A percentile compares a stretch with the other conserved stretches of the same genome.
Conservation (phyloP, 2,113 vertebrate species). For the Pollimyrus isidori region DNA sequence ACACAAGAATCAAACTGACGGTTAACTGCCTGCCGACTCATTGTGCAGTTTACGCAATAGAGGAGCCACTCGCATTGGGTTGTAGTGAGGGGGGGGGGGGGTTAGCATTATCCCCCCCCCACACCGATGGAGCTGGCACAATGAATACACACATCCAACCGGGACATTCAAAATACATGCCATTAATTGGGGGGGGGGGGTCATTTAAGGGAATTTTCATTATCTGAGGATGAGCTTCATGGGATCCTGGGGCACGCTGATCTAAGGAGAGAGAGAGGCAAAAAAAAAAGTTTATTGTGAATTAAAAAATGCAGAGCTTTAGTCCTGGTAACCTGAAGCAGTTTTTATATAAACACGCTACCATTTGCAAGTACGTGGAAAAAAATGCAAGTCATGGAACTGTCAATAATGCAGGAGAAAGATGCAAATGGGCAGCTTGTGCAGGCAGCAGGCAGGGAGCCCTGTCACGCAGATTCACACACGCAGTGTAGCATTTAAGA, state of each 20-base stretch:
- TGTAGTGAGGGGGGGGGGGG: not conserved
- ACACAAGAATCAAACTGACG: conserved; percentile 30
- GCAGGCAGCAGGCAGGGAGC: not conserved
- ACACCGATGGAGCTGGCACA: not conserved
- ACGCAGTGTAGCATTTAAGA: not conserved
- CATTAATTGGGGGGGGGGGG: not conserved
- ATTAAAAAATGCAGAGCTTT: not conserved
- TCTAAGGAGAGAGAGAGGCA: not conserved
- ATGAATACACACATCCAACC: not conserved
- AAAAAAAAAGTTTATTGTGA: not conserved
- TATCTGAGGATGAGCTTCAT: not conserved
- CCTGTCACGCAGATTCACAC: not conserved
- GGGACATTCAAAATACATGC: not conserved
- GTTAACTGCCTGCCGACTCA: conserved; percentile 42
- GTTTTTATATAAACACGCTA: not conserved
- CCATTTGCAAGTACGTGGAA: not conserved
- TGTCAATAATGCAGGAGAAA: not conserved
- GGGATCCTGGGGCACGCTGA: not conserved
- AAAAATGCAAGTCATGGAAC: not conserved
- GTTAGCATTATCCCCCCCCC: not conserved
- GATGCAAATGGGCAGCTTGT: not conserved
- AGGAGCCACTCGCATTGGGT: conserved; percentile 10
- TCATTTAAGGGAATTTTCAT: not conserved
- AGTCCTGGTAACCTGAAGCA: not conserved
- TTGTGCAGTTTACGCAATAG: conserved; percentile 22